Percentiles rank a stretch among this genome's conserved stretches.
These are phyloP conservation scores for Phytoseiulus persimilis DNA, from an alignment of 2,888 invertebrate genomes.

Conservation along the genomic window DNA sequence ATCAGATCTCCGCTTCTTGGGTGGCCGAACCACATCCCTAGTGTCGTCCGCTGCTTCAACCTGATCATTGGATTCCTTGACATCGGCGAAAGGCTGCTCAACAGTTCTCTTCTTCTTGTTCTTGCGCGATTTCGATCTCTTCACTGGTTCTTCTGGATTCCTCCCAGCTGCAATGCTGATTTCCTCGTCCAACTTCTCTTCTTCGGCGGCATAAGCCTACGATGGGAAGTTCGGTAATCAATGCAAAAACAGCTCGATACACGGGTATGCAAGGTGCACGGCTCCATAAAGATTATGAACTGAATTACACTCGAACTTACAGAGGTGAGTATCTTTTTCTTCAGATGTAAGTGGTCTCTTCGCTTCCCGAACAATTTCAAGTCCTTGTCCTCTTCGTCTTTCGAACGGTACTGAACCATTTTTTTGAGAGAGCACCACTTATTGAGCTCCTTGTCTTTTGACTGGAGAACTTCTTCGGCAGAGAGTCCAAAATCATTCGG, in stretches of 20 bases:
- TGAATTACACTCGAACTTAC: slow-evolving; percentile 54
- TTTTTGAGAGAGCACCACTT: slow-evolving; percentile 88
- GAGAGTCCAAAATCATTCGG: slow-evolving; percentile 85
- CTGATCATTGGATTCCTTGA: not conserved
- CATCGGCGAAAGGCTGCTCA: not conserved
- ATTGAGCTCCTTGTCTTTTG: slow-evolving; percentile 86
- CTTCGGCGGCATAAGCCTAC: not conserved
- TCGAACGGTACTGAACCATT: slow-evolving; percentile 64
- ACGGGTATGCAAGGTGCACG: too few relatives aligned
- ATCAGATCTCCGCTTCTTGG: not conserved
- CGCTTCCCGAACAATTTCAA: slow-evolving; percentile 66
- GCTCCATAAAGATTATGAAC: too few relatives aligned
- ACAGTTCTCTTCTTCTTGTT: slow-evolving; percentile 5
- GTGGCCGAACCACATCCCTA: not conserved
- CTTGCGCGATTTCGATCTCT: slow-evolving; percentile 25
- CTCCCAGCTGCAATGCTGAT: not conserved
- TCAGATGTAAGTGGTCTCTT: slow-evolving; percentile 63
- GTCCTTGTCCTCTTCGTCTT: slow-evolving; percentile 70
- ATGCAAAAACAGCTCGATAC: not conserved
- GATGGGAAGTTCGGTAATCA: too few relatives aligned
- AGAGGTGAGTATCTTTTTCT: slow-evolving; percentile 69
- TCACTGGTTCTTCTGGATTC: not conserved
- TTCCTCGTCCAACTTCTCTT: not conserved
- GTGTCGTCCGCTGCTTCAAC: not conserved
- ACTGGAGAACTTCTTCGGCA: slow-evolving; percentile 80